These are phyloP conservation scores for Drosophila sp. DNA, from an alignment of 1,140 invertebrate species.

Conservation along the genomic window DNA sequence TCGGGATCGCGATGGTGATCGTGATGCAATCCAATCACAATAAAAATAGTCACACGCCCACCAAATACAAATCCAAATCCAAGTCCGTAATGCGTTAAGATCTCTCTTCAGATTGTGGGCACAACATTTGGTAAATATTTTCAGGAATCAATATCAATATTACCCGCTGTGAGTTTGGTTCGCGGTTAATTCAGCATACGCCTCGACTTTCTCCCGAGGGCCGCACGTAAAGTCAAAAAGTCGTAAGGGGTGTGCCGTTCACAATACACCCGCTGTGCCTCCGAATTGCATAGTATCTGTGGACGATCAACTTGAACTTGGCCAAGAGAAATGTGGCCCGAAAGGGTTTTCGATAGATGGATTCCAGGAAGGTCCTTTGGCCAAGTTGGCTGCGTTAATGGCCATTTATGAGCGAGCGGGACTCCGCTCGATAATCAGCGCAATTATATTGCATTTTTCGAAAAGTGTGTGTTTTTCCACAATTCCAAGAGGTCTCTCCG, in stretches of 20 bases:
- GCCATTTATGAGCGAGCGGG: constrained; percentile 68
- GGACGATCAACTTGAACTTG: neutral
- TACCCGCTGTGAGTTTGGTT: neutral
- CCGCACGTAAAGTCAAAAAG: neutral
- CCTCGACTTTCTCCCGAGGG: neutral
- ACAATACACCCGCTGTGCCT: neutral
- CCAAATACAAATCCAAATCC: no score
- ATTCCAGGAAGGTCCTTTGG: constrained; percentile 61
- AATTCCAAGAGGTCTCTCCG: constrained; percentile 61
- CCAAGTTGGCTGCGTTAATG: constrained; percentile 69
- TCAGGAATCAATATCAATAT: neutral
- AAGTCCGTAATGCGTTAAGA: neutral
- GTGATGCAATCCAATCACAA: constrained; percentile 60
- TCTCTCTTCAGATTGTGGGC: constrained; percentile 14
- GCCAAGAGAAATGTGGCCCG: no score
- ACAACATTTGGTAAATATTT: constrained; percentile 53
- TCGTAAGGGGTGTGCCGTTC: constrained; percentile 6
- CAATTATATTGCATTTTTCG: constrained; percentile 78
- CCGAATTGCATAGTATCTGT: no score
- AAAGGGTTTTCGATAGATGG: constrained; percentile 7
- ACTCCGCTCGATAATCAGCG: constrained; percentile 71
- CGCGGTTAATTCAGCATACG: no score
- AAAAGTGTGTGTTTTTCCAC: neutral
- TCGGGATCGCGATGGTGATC: no score
- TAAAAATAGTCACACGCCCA: constrained; percentile 78